Evolutionary conservation across 2,888 invertebrate species (phyloP).

Genomic region (Pandemis cinnamomeana): DNA sequence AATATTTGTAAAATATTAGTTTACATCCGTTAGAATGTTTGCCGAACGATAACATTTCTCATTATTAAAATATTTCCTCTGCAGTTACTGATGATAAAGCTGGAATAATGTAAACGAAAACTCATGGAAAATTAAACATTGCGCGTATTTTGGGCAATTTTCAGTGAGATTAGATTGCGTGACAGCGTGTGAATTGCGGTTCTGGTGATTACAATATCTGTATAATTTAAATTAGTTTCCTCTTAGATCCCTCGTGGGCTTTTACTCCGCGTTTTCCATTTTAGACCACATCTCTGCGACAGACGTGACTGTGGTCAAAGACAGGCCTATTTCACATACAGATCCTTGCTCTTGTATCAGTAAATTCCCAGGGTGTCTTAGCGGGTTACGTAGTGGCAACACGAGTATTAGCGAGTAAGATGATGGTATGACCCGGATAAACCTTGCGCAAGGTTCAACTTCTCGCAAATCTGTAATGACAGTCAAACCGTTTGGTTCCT

Average conservation of each 20-base stretch:
- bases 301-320: too few relatives aligned
- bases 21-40: conserved; percentile 24
- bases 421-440: too few relatives aligned
- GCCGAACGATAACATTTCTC: conserved; percentile 3
- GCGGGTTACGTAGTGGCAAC: too few relatives aligned
- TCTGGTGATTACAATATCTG: neutral
- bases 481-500: too few relatives aligned
- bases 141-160: conserved; percentile 13
- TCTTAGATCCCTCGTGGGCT: neutral
- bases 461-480: too few relatives aligned
- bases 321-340: too few relatives aligned
- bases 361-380: too few relatives aligned
- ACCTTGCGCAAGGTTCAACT: too few relatives aligned
- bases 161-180: neutral
- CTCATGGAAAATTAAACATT: conserved; percentile 22
- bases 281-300: too few relatives aligned
- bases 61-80: conserved; percentile 23
- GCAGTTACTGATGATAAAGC: conserved; percentile 10
- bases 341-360: too few relatives aligned
- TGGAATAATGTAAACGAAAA: conserved; percentile 6
- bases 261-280: too few relatives aligned
- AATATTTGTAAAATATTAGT: conserved; percentile 23
- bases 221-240: neutral
- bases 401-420: too few relatives aligned
- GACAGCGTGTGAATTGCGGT: conserved; percentile 19